These are phyloP conservation scores for Bombus terrestris DNA, from an alignment of 1,140 invertebrate genomes.

Conservation along the genomic window DNA sequence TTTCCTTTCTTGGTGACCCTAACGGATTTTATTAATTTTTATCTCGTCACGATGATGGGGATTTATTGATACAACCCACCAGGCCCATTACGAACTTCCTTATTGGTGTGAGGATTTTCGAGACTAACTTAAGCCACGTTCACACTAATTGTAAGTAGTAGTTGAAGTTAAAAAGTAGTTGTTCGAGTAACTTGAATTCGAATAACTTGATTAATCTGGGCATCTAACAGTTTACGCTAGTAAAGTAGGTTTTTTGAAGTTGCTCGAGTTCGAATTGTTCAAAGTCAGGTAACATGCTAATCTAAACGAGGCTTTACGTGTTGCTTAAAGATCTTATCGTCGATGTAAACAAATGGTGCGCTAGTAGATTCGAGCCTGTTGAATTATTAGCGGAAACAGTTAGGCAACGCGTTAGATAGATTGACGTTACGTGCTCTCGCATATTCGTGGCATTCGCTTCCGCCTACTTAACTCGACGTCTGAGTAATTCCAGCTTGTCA, in stretches of 20 bases:
- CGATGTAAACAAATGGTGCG: not conserved
- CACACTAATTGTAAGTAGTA: no score
- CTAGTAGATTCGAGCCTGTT: not conserved
- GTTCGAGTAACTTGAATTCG: no score
- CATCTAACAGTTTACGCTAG: no score
- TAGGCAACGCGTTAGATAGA: not conserved
- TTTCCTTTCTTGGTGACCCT: not conserved
- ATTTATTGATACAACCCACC: not conserved
- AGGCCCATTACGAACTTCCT: not conserved
- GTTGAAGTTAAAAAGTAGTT: no score
- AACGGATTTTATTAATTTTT: not conserved
- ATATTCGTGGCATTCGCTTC: conserved; percentile 8
- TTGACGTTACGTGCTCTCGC: not conserved
- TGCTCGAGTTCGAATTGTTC: no score
- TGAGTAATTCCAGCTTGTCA: conserved; percentile 7
- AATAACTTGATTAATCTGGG: no score
- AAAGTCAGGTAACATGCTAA: no score
- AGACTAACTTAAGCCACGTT: no score
- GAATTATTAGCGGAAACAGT: conserved; percentile 19
- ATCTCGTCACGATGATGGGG: not conserved
- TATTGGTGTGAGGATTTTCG: no score
- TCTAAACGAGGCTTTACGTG: not conserved
- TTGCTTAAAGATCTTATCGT: not conserved
- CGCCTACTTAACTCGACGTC: conserved; percentile 8
- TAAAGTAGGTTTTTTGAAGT: no score